Evolutionary conservation across 53 echinoderm and acorn worm species (phyloP), one percentile per base, ranked within the genome.

Genomic region (Patiria pectinifera): DNA sequence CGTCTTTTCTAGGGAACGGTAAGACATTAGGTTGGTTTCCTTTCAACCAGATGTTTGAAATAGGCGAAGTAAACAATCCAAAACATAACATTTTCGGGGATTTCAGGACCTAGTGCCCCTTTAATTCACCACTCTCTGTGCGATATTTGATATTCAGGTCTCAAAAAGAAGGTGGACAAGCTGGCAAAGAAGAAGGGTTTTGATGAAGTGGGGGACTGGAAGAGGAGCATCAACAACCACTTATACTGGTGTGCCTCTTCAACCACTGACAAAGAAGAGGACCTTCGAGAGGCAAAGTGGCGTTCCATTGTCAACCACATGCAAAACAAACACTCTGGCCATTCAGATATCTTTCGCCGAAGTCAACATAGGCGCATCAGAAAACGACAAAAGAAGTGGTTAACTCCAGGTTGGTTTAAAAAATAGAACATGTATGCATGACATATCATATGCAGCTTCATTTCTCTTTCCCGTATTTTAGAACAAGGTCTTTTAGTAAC

Each of bases 211-310:
- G 91, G 83, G 11, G 66, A 63, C 63, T 86, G 86, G 71, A 86
- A 18, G 22, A 22, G 71, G 13, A 86, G 86, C 35, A 11, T 86
- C 12, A 71, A 69, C 48, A 86, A 86, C 16, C 86, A 86, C 24
- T 6, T 86, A 22, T 86, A 86, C 71, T 86, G 86, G 86, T 70
- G 86, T 25, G 86, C 86, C 12, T 24, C 43, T 3, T 66, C 86
- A n/a, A 86, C 69, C 19, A 19, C 24, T 4, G 72, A 86, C 16
- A 59, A 71, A 26, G 70, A 86, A 69, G 86, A 69, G 22, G 86
- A 70, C 48, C 25, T 84, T 2, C 0, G 22, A 22, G 71, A 71
- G 71, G 71, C 4, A 2, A 71, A 71, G 22, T 71, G 71, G 71
- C 16, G 18, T 18, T 71, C 71, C 5, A 22, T 71, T 71, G 71